These are phyloP conservation scores for Halictus quadricinctus DNA, from an alignment of 2,888 invertebrate species.

Conservation along the genomic window DNA sequence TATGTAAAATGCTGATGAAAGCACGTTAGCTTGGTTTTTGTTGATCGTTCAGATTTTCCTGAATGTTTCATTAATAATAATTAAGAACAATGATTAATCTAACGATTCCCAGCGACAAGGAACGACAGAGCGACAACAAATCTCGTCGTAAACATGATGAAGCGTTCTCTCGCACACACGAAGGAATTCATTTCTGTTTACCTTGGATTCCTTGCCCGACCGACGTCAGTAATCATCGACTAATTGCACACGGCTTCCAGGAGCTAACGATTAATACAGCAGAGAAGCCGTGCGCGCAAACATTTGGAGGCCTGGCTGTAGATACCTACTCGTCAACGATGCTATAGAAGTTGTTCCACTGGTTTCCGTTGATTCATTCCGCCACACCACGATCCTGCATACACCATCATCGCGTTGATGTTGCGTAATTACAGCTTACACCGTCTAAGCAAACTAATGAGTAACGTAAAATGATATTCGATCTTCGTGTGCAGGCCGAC, in stretches of 20 bases:
- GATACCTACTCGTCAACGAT: conserved; percentile 45
- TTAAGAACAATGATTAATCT: neutral
- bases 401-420: conserved; percentile 60
- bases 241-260: conserved; percentile 62
- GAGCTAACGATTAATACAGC: conserved; percentile 60
- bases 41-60: neutral
- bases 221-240: conserved; percentile 51
- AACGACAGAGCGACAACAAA: conserved; percentile 4
- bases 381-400: conserved; percentile 30
- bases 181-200: conserved; percentile 35
- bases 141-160: conserved; percentile 6
- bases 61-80: neutral
- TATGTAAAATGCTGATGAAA: neutral
- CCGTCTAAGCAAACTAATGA: conserved; percentile 64
- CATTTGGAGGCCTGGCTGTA: conserved; percentile 34
- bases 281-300: conserved; percentile 41
- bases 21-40: neutral
- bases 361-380: conserved; percentile 67
- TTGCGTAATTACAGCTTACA: conserved; percentile 67
- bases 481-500: conserved; percentile 7
- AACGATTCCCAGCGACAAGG: neutral
- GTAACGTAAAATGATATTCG: conserved; percentile 58
- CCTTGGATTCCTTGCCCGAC: conserved; percentile 15
- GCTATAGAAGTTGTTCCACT: conserved; percentile 53
- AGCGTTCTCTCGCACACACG: conserved; percentile 22